Evolutionary conservation across 2,888 invertebrate genomes (phyloP).

Genomic region (Argyresthia goedartella): DNA sequence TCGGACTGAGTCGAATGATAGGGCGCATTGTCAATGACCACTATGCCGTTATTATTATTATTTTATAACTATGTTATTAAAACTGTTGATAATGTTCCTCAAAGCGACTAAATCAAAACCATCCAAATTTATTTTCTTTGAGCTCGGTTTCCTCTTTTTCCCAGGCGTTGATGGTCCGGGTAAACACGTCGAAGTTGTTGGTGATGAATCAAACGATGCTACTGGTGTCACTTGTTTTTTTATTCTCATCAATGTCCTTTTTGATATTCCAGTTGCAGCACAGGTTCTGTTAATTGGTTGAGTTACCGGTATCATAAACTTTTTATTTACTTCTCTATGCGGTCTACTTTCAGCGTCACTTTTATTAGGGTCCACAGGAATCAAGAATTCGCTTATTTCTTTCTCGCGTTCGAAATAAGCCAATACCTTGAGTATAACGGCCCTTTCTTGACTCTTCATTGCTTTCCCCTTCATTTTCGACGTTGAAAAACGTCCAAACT

Average conservation of each 20-base stretch:
- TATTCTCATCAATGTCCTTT: conserved; percentile 4
- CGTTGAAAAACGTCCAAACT: background rate
- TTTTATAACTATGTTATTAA: background rate
- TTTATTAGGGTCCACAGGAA: conserved; percentile 1
- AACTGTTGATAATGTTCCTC: conserved; percentile 1
- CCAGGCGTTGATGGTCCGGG: conserved; percentile 3
- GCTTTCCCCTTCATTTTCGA: background rate
- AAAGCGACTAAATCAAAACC: background rate
- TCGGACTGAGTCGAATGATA: conserved; percentile 1
- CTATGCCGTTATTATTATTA: background rate
- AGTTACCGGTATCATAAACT: conserved; percentile 3
- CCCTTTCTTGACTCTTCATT: conserved; percentile 1
- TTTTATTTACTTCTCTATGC: background rate
- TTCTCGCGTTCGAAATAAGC: conserved; percentile 10
- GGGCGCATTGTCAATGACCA: conserved; percentile 4
- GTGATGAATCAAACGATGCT: too few species aligned
- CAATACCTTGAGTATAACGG: conserved; percentile 10
- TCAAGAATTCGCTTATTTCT: conserved; percentile 5
- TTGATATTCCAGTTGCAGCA: conserved; percentile 6
- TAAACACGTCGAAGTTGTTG: background rate
- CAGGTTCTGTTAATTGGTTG: conserved; percentile 6
- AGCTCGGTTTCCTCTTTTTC: background rate
- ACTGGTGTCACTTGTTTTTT: conserved; percentile 1
- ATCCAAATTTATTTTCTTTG: conserved; percentile 2
- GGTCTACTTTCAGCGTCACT: background rate